Percentiles rank a stretch among this genome's conserved stretches.
Conservation (phyloP, 2,113 vertebrate species). For the Cygnus buccinator region DNA sequence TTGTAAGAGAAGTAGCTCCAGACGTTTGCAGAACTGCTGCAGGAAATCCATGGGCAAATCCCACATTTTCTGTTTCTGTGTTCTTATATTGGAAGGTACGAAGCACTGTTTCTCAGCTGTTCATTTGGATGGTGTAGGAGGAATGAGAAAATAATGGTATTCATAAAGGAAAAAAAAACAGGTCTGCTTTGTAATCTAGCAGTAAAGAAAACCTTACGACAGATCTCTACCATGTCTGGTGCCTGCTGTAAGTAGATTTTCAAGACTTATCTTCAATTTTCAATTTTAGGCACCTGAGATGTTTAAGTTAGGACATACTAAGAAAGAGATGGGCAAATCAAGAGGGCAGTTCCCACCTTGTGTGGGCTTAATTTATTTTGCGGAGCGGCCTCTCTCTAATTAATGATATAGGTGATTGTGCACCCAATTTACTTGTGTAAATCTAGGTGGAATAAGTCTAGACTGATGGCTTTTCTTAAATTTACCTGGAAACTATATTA, state of each 20-base stretch:
- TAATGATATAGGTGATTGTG: not conserved
- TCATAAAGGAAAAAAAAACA: not conserved
- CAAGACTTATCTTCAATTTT: not conserved
- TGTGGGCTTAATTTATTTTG: not conserved
- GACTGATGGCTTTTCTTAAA: not conserved
- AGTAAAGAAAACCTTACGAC: not conserved
- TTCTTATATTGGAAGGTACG: not conserved
- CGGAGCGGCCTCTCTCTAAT: not conserved
- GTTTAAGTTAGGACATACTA: not conserved
- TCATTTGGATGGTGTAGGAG: not conserved
- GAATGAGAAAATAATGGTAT: not conserved
- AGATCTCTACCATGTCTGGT: not conserved
- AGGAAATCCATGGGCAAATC: not conserved
- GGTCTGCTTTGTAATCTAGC: not conserved
- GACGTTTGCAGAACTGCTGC: not conserved
- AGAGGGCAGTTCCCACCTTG: not conserved
- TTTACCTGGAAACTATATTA: not conserved
- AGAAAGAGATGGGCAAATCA: not conserved
- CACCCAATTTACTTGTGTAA: not conserved
- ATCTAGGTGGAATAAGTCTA: not conserved
- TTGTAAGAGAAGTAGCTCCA: not conserved
- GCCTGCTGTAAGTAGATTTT: not conserved
- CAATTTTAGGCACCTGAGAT: not conserved
- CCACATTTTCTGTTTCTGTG: not conserved
- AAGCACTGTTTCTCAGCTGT: not conserved